Evolutionary conservation across 2,888 invertebrate genomes (phyloP), one percentile per base, ranked within the genome.

Genomic region (Blastobasis lacticolella): DNA sequence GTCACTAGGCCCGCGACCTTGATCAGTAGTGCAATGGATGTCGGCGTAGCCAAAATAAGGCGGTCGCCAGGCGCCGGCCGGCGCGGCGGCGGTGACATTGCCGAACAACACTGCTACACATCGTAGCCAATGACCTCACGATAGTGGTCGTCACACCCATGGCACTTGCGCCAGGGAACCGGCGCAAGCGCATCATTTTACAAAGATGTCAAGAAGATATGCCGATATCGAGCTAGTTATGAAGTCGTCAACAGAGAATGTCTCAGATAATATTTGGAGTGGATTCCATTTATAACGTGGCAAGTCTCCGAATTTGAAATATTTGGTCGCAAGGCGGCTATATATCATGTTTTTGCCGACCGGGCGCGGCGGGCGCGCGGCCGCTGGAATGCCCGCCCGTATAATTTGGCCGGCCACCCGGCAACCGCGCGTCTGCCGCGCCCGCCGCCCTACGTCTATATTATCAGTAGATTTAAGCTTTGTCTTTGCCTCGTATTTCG

Each of bases 401-500:
- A 84, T 85, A 86, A 86, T 86, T 86, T 81, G 82, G 80, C 77
- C 75, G 82, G 81, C 84, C 84, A 81, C 82, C 76, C 77, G 78
- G 76, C 55, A 49, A 49, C 70, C 69, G 69, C 63, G 67, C 75
- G 84, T 81, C 82, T 81, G 75, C 80, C 77, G 78, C 73, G 73
- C 73, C 71, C 78, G 76, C 80, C 81, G 79, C 77, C 82, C 83
- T 85, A 86, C 86, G 86, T 87, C 88, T 88, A 88, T 85, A 88
- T 88, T 87, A 88, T 88, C 88, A 86, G 87, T 88, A 87, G 87
- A 88, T 88, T 87, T 81, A 79, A 83, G 84, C 86, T 85, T 86
- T 87, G 88, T 88, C 88, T 88, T 87, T 87, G 86, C 82, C 80
- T 87, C 86, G 84, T 86, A 87, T 86, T 85, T 87, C 86, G 88